Evolutionary conservation across 2,113 vertebrate species (phyloP).

Genomic region (Neolamprologus kungweensis): DNA sequence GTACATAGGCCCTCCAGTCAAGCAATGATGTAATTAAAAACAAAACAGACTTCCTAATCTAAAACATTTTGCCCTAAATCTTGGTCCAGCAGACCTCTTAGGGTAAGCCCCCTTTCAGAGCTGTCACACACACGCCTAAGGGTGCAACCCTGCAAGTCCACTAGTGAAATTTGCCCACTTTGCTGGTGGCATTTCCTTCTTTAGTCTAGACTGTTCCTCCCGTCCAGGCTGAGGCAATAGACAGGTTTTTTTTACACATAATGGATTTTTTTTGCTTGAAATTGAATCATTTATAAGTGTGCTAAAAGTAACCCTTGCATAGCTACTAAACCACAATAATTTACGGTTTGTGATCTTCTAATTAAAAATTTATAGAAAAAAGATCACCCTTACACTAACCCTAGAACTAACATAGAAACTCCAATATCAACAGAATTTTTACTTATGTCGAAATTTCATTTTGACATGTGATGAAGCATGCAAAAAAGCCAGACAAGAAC

Average conservation of each 20-base stretch:
- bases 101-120: too few relatives aligned
- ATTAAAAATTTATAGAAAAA: not conserved
- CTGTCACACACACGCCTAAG: too few relatives aligned
- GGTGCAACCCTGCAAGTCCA: too few relatives aligned
- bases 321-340: not conserved
- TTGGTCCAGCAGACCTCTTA: too few relatives aligned
- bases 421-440: not conserved
- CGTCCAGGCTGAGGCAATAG: not conserved
- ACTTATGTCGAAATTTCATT: not conserved
- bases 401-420: not conserved
- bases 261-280: not conserved
- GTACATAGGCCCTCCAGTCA: too few relatives aligned
- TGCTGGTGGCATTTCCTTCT: too few relatives aligned
- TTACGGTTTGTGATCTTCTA: not conserved
- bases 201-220: not conserved
- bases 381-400: not conserved
- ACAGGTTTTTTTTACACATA: not conserved
- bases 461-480: not conserved
- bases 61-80: not conserved
- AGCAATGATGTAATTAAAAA: too few relatives aligned
- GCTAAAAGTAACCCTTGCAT: not conserved
- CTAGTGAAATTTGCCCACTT: too few relatives aligned
- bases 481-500: too few relatives aligned
- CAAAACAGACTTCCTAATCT: too few relatives aligned
- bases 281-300: not conserved